Evolutionary conservation across 2,888 invertebrate species (phyloP), one percentile per base, ranked within the genome.

Genomic region (Pristionchus arcanus): DNA sequence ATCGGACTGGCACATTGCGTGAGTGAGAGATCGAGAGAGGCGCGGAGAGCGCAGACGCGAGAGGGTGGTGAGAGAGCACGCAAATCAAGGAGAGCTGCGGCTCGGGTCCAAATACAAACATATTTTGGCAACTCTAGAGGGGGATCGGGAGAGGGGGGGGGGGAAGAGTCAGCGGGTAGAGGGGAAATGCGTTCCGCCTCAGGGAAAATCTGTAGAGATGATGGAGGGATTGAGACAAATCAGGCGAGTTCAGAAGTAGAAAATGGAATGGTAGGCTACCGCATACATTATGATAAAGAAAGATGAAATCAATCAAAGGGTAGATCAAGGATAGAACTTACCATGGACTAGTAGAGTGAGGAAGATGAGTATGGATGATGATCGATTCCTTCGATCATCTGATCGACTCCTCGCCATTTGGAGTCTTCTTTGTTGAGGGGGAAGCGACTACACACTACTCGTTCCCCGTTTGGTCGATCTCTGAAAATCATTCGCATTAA

Each of bases 41-140:
- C 42, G 49, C 16, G 16, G 81, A 81, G 81, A 81, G 81, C 81
- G 81, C 81, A 81, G 81, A 81, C 49, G 25, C 21, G 37, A 0
- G 2, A 81, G 81, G 11, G 49, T 3, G 81, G 28, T 2, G 81
- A 81, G 81, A 81, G 49, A 81, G 81, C 49, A 28, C 15, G 81
- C 49, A 53, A 53, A 53, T 53, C 42, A 53, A n/a, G 49, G 81
- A 81, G 53, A 49, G 81, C 81, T 5, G 74, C 15, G 37, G n/a
- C 42, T 3, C 42, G 42, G 74, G 74, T 37, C 74, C 81, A 53
- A 81, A 81, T 81, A 81, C 81, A 81, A 81, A 81, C 81, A 81
- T 81, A 81, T 81, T 81, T 81, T 81, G 81, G 81, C 81, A 81
- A 81, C 81, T 77, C 77, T 53, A 81, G 81, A 81, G 49, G 63